phyloP scores from a whole-genome alignment of 2,797 vertebrate genomes.

The Zalophus californianus region DNA sequence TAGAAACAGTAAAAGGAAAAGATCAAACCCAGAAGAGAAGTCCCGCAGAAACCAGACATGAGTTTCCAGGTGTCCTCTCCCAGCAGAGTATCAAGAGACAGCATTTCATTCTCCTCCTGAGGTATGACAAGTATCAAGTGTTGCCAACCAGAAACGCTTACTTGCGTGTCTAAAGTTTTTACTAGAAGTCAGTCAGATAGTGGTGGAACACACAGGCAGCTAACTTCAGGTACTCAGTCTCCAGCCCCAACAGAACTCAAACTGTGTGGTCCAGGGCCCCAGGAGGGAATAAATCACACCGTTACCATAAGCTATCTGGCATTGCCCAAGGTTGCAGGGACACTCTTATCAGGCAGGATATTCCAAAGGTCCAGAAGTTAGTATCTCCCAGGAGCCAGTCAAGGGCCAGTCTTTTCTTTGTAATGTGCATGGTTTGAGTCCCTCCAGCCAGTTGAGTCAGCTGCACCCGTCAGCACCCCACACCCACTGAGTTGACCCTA shows the following conservation, averaged over 20 bases:
- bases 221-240: background rate
- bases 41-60: background rate
- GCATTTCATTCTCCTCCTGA: background rate
- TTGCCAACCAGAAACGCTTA: background rate
- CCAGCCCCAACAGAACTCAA: background rate
- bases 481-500: background rate
- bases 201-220: background rate
- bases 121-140: background rate
- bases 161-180: background rate
- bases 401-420: background rate
- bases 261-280: too few species aligned
- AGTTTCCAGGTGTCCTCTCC: background rate
- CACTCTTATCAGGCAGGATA: too few species aligned
- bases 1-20: background rate
- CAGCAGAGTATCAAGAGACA: background rate
- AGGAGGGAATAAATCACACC: background rate
- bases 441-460: background rate
- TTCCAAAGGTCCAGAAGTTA: background rate
- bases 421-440: background rate
- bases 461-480: background rate
- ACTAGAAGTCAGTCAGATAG: background rate
- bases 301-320: background rate
- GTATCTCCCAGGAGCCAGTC: background rate
- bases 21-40: background rate
- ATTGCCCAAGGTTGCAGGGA: background rate